Evolutionary conservation across 1,140 invertebrate species (phyloP).

Genomic region (Apis cerana): DNA sequence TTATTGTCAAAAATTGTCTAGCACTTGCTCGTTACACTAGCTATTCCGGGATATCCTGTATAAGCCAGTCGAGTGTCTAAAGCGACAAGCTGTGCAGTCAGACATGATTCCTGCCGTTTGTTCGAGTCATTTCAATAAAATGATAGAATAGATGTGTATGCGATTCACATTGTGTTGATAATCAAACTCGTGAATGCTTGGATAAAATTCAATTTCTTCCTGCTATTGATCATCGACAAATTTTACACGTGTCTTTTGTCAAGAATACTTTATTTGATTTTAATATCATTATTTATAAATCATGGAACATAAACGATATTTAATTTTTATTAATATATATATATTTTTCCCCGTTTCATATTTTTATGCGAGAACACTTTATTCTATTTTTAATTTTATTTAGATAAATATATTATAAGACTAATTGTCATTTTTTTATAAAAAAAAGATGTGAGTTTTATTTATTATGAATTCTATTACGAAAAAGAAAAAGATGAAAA

Average conservation of each 20-base stretch:
- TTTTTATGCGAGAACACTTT: too few relatives aligned
- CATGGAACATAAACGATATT: too few relatives aligned
- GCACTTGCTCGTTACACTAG: background rate
- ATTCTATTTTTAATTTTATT: too few relatives aligned
- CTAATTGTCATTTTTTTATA: too few relatives aligned
- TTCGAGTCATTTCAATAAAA: conserved; percentile 72
- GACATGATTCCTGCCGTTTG: conserved; percentile 81
- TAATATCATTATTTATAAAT: background rate
- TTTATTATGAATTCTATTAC: too few relatives aligned
- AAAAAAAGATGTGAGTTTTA: too few relatives aligned
- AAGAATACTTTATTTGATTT: background rate
- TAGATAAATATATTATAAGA: too few relatives aligned
- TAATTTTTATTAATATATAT: too few relatives aligned
- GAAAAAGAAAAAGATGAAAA: too few relatives aligned
- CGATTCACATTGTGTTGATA: conserved; percentile 10
- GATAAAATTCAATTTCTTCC: conserved; percentile 9
- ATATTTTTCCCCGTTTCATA: too few relatives aligned
- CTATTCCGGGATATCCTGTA: conserved; percentile 30
- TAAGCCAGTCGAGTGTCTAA: conserved; percentile 34
- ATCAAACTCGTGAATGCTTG: background rate
- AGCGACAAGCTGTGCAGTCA: conserved; percentile 73
- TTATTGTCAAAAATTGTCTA: background rate
- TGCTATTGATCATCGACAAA: background rate
- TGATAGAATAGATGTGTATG: conserved; percentile 26
- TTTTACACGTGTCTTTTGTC: background rate